Base-by-base conservation (phyloP, 2,797 vertebrate species). In the Hybognathus amarus region DNA sequence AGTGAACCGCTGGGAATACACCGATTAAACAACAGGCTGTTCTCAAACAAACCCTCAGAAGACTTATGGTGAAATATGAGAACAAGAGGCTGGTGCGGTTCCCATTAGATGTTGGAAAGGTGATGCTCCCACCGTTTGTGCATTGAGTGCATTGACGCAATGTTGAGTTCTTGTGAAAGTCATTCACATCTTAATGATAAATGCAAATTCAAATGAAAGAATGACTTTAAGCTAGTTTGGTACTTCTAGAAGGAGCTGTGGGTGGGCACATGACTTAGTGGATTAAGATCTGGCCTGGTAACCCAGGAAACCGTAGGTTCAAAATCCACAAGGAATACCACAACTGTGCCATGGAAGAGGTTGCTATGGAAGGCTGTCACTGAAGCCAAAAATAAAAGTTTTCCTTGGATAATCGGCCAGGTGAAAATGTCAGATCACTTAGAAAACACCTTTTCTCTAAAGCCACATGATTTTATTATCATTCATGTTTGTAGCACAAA, bases 1-100 rank as follows among this genome's bases (percentile, higher is more conserved):
- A 50, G 89, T 67, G 3, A 30, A 9, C 42, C 56, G 11, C 15
- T 24, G 75, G 74, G 82, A 77, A 82, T 52, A 67, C 36, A 52
- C 11, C 30, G 6, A 8, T 9, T 20, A 12, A 45, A 66, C 56
- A 36, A 59, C 73, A 77, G 20, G 22, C 1, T 40, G 24, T 36
- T 33, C 68, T 63, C 10, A 61, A 36, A 30, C 6, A 33, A 63
- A 18, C 63, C 50, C 54, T n/a, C 50, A 69, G 45, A 56, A 66
- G 54, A 27, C 22, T 27, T 45, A 3, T 18, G 7, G 18, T 70
- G 64, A 61, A 77, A 83, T 50, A 56, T 45, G 64, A 83, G 73
- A 75, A 75, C 2, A 27, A n/a, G 6, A 47, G 38, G 20, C 27
- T 17, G 5, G 45, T 45, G 27, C 0, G 8, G 4, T 38, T 83